phyloP scores from a whole-genome alignment of 2,888 invertebrate genomes.

The Bimastos eiseni region DNA sequence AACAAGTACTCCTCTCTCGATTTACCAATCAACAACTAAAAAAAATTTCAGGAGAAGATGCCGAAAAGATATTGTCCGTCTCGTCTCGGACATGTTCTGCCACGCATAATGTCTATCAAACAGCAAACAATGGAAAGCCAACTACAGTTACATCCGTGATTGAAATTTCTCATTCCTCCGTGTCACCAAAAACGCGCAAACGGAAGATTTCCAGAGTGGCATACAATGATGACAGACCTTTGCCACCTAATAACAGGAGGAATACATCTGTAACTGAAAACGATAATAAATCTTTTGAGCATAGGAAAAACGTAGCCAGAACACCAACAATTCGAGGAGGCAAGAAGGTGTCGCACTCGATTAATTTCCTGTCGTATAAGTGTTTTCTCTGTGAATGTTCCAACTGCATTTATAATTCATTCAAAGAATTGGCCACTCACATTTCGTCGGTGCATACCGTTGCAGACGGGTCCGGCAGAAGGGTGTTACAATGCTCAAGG shows the following conservation, averaged over 20 bases:
- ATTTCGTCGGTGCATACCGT: not conserved
- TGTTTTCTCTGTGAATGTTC: slow-evolving; percentile 17
- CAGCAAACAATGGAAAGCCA: not conserved
- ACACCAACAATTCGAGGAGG: not conserved
- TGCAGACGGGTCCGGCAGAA: not conserved
- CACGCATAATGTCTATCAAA: not conserved
- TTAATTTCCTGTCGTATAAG: not conserved
- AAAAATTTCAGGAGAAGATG: not conserved
- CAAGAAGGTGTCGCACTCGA: not conserved
- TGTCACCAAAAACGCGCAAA: not conserved
- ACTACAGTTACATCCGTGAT: not conserved
- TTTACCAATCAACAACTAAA: not conserved
- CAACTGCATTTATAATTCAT: not conserved
- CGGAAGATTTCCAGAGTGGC: not conserved
- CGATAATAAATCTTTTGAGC: not conserved
- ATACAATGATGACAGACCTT: not conserved
- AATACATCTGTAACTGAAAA: not conserved
- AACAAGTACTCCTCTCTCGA: not conserved
- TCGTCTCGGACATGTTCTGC: not conserved
- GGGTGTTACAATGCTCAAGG: not conserved
- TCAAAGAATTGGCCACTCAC: not conserved
- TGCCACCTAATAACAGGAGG: not conserved
- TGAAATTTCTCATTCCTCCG: not conserved
- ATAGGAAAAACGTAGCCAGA: not conserved
- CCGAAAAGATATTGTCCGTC: not conserved